Evolutionary conservation across 2,797 vertebrate species (phyloP), one percentile per base, ranked within the genome.

Genomic region (Gila robusta): DNA sequence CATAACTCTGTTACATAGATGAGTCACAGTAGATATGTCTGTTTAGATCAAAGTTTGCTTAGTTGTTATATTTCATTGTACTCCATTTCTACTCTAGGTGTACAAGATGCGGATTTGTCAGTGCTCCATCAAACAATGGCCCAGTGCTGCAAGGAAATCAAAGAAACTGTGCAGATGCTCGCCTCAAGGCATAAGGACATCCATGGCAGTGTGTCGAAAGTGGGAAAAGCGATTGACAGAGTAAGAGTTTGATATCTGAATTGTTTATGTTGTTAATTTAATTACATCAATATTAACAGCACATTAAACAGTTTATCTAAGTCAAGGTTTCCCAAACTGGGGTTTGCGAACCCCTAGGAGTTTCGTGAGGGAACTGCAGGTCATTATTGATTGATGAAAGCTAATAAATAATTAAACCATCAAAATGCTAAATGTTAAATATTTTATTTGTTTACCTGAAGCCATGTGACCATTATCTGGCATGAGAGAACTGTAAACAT

Each of bases 151-250:
- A 96, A 95, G 92, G 97, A 98, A 90, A 97, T 98, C 89, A 98
- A 97, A 93, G 97, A 98, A 91, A 97, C 96, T 0, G 97, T 98
- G 87, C 97, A 98, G 94, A 96, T 96, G 93, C 93, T 98, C 54
- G 97, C 97, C 62, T 97, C 95, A 0, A 95, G 97, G 86, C 97
- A 98, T 91, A 98, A 97, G 92, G 97, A 98, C 91, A 98, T 98
- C 88, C 97, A 98, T 44, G 97, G 97, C 92, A 98, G 97, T 1
- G 97, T 98, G 73, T 98, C 97, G 28, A 96, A 97, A 93, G 97
- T 98, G 86, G 97, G 97, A 86, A 98, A 97, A 94, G 97, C 97
- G 87, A 97, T 97, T 1, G 97, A 98, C 92, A 93, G 97, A 94
- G 97, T 98, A 89, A 93, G 96, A 66, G 44, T 4, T 77, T 83